These are phyloP conservation scores for Microvelia longipes DNA, from an alignment of 1,140 invertebrate genomes.

Conservation along the genomic window DNA sequence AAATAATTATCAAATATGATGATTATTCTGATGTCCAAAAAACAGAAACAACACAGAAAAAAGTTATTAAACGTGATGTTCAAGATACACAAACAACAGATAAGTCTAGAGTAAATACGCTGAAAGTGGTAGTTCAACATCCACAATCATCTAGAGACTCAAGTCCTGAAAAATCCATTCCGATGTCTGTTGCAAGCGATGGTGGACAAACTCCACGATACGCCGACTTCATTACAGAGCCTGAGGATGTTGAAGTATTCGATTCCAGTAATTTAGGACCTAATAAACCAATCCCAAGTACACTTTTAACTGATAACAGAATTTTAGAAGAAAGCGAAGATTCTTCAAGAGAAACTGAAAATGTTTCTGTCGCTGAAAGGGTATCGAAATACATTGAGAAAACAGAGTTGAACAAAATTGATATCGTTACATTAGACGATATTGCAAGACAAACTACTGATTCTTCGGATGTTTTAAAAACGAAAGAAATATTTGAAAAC, in stretches of 20 bases:
- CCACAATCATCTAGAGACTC: constrained; percentile 54
- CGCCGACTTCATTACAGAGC: constrained; percentile 51
- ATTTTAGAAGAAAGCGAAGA: constrained; percentile 23
- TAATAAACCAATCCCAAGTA: constrained; percentile 2
- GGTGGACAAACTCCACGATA: constrained; percentile 42
- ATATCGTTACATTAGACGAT: constrained; percentile 21
- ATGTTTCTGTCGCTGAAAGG: constrained; percentile 35
- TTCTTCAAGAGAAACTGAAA: constrained; percentile 25
- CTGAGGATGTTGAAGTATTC: constrained; percentile 37
- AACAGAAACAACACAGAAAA: constrained; percentile 9
- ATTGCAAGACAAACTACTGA: background rate
- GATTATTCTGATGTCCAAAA: constrained; percentile 8
- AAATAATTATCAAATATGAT: constrained; percentile 4
- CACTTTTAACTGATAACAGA: background rate
- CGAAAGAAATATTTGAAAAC: constrained; percentile 47
- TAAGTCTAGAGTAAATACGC: constrained; percentile 11
- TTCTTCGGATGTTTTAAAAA: constrained; percentile 41
- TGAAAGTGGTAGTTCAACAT: constrained; percentile 45
- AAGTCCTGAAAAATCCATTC: constrained; percentile 26
- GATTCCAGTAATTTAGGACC: constrained; percentile 20
- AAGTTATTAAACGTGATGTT: background rate
- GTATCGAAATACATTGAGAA: constrained; percentile 35
- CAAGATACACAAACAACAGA: background rate
- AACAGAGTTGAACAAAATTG: constrained; percentile 40
- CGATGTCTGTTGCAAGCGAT: constrained; percentile 31